A percentile compares a stretch with the other conserved stretches of the same genome.
Conservation (phyloP, 1,140 invertebrate genomes). For the Diorhabda sublineata region DNA sequence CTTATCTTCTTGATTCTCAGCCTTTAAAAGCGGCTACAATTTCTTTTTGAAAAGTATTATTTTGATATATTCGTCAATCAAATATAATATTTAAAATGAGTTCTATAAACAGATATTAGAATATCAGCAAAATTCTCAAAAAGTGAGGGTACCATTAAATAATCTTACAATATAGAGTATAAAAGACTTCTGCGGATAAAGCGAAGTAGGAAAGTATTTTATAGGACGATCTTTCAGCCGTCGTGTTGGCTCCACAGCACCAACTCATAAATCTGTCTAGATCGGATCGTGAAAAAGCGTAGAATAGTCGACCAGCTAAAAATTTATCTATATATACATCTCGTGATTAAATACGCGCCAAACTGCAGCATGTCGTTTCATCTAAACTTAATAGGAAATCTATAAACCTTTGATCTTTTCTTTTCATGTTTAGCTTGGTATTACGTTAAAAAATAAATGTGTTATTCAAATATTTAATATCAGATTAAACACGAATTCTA, state of each 20-base stretch:
- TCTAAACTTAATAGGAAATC: conserved; percentile 3
- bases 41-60: no score
- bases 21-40: no score
- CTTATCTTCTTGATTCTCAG: no score
- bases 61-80: no score
- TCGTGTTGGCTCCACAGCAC: not conserved
- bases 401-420: conserved; percentile 2
- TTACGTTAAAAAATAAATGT: not conserved
- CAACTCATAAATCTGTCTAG: conserved; percentile 2
- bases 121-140: no score
- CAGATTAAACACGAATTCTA: no score
- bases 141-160: no score
- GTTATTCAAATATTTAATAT: no score
- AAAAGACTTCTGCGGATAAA: not conserved
- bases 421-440: not conserved
- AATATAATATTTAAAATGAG: no score
- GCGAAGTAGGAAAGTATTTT: not conserved
- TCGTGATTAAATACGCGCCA: not conserved
- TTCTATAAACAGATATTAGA: no score
- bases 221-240: not conserved
- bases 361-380: not conserved
- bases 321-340: conserved; percentile 3
- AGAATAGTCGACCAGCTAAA: not conserved
- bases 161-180: no score
- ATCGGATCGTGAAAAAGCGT: not conserved